Percentiles rank a stretch among this genome's conserved stretches.
These are phyloP conservation scores for Sphaerophoria rueppellii DNA, from an alignment of 2,888 invertebrate genomes.

Conservation along the genomic window DNA sequence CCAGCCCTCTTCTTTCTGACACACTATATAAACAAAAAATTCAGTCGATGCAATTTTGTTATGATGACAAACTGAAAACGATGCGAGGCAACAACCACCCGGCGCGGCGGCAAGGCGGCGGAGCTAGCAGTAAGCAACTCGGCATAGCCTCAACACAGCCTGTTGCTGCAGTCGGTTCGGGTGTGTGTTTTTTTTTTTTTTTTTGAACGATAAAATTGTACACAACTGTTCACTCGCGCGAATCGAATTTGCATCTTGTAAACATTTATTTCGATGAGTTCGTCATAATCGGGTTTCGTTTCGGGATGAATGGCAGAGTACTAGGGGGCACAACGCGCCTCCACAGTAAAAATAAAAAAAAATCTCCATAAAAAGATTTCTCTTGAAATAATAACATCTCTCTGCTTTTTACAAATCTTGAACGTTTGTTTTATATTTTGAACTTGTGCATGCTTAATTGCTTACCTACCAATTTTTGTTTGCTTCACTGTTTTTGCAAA, in stretches of 20 bases:
- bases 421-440: slow-evolving; percentile 50
- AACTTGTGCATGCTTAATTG: slow-evolving; percentile 20
- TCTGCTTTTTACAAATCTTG: slow-evolving; percentile 39
- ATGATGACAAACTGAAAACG: slow-evolving; percentile 30
- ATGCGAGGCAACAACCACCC: background rate
- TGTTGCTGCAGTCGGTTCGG: slow-evolving; percentile 29
- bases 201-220: background rate
- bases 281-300: slow-evolving; percentile 4
- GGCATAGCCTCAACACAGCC: slow-evolving; percentile 19
- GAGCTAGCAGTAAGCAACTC: background rate
- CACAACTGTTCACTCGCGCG: slow-evolving; percentile 21
- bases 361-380: slow-evolving; percentile 7
- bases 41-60: slow-evolving; percentile 27
- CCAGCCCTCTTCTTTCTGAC: background rate
- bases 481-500: background rate
- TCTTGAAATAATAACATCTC: slow-evolving; percentile 42
- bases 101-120: background rate
- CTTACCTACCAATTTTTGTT: slow-evolving; percentile 26
- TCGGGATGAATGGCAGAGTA: background rate
- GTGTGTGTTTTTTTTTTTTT: slow-evolving; percentile 3
- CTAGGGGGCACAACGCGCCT: background rate
- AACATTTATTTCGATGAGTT: slow-evolving; percentile 18
- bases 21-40: background rate
- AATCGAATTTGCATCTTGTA: slow-evolving; percentile 50
- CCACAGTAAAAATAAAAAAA: no score